Conservation (phyloP, 1,140 invertebrate species). For the Drosophila suzukii region DNA sequence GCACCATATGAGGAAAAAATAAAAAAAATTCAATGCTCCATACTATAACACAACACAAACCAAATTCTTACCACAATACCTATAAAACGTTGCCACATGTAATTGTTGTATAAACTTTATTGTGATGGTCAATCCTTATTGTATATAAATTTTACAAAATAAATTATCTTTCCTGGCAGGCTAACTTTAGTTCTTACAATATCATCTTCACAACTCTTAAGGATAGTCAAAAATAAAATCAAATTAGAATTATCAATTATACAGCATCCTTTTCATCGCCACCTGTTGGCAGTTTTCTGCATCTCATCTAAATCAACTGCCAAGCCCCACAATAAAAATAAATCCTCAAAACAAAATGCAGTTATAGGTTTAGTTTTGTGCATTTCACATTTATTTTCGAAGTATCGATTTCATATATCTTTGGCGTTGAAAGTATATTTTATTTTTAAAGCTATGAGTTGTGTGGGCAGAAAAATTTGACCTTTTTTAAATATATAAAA, state of each 20-base stretch:
- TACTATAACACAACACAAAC: background rate
- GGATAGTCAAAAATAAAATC: background rate
- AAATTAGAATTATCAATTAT: too few species aligned
- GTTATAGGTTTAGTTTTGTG: conserved; percentile 25
- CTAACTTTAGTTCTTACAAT: background rate
- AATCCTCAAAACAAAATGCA: background rate
- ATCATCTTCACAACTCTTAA: too few species aligned
- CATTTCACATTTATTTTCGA: conserved; percentile 47
- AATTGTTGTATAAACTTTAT: background rate
- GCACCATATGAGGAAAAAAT: background rate
- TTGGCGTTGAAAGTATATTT: conserved; percentile 50
- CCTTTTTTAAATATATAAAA: conserved; percentile 36
- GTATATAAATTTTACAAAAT: too few species aligned
- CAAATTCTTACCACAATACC: background rate
- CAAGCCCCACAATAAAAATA: background rate
- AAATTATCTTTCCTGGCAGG: too few species aligned
- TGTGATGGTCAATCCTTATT: too few species aligned
- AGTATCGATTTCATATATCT: conserved; percentile 49
- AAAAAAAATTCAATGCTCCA: background rate
- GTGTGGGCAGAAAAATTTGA: conserved; percentile 42
- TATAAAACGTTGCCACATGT: background rate
- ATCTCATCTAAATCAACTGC: background rate
- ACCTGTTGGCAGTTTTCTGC: background rate
- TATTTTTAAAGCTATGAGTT: conserved; percentile 48
- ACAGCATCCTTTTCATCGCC: background rate